Evolutionary conservation across 2,888 invertebrate genomes (phyloP).

Genomic region (Galerucella calmariensis): DNA sequence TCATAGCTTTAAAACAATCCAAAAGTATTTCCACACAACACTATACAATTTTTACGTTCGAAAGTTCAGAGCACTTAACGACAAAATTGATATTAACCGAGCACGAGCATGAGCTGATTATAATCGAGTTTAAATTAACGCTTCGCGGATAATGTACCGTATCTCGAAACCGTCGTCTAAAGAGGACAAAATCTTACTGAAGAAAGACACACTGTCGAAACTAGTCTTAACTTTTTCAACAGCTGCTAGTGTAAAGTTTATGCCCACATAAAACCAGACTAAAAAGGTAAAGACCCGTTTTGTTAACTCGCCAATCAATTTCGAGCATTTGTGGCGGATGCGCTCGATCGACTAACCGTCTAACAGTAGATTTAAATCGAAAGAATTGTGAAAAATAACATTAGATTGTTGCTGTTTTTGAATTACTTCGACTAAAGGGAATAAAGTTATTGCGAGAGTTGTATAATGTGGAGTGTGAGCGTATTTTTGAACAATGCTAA

Average conservation of each 20-base stretch:
- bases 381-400: not conserved
- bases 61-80: not conserved
- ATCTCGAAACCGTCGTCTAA: conserved; percentile 5
- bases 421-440: conserved; percentile 39
- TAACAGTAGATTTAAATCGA: not conserved
- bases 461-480: conserved; percentile 18
- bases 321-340: conserved; percentile 1
- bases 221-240: conserved; percentile 32
- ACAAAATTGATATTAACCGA: not conserved
- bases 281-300: conserved; percentile 33
- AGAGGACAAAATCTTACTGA: conserved; percentile 28
- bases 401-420: not conserved
- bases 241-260: conserved; percentile 30
- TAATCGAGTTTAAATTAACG: too few species aligned
- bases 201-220: conserved; percentile 25
- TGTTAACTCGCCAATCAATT: conserved; percentile 11
- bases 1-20: not conserved
- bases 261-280: conserved; percentile 30
- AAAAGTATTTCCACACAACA: not conserved
- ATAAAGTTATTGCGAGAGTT: conserved; percentile 28
- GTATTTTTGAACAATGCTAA: conserved; percentile 49
- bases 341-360: not conserved
- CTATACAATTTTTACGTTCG: not conserved
- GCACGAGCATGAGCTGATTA: not conserved
- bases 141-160: conserved; percentile 1